Evolutionary conservation across 2,888 invertebrate species (phyloP), one percentile per base, ranked within the genome.

Genomic region (Tubiluchus corallicola): DNA sequence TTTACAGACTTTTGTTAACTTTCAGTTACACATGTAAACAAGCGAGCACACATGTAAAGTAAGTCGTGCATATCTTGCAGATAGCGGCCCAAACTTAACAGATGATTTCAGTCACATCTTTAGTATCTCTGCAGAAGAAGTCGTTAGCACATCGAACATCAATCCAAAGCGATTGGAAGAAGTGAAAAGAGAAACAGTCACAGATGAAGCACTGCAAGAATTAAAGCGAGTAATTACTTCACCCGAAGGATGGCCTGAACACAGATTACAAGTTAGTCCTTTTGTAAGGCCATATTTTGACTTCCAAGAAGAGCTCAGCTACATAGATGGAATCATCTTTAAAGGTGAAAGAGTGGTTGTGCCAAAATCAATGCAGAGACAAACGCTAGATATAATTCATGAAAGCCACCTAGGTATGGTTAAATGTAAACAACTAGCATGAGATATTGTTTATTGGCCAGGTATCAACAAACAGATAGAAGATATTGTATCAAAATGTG

Each of bases 321-420:
- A n/a, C 5, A 21, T 16, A 16, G 46, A 48, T 29, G 48, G 41
- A 2, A 17, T 48, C 15, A n/a, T 48, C 15, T 37, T 47, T 4
- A 44, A 19, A 37, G 21, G 29, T 9, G 40, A 47, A 13, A 19
- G 37, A 16, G 17, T 48, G 9, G 18, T 44, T 15, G 18, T 48
- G n/a, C 48, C 48, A 37, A 20, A 13, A 38, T 9, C n/a, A 4
- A 29, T 48, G 40, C 13, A 43, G 38, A 16, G 16, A 18, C 37
- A 45, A 38, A 48, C 44, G 16, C 42, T 48, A 2, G 21, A 44
- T 4, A 38, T 37, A 13, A 37, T 48, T n/a, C 48, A 43, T 19
- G 17, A 19, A 16, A 20, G 38, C 2, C 47, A 48, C 39, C 38
- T 39, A 3, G 47, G 48, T 2, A 21, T 46, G 2, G 21, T 18